Base-by-base conservation (phyloP, 2,113 vertebrate species). In the Steatornis caripensis region DNA sequence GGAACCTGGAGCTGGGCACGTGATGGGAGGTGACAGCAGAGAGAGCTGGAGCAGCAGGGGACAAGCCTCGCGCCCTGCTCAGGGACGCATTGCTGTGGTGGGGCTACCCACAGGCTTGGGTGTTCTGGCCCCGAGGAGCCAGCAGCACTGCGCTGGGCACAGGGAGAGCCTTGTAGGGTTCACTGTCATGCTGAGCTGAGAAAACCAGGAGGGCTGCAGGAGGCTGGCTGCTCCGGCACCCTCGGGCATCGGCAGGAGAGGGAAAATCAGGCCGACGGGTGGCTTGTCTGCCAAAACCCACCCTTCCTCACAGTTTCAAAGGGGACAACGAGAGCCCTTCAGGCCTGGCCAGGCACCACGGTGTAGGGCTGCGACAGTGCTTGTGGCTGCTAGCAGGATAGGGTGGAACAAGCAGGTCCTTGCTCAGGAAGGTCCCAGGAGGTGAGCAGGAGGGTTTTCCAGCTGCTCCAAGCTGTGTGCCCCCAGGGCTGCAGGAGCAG, bases 101-200 rank as follows among this genome's bases (percentile, higher is more conserved):
- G n/a, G 22, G 20, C 30, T 30, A 21, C 46, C 22, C 4, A 2
- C 4, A 4, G 74, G 12, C 62, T 27, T 78, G 53, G 26, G 23
- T 60, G 48, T 75, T n/a, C 60, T 21, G 4, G 27, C 43, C 57
- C 55, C 3, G 2, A 12, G 43, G 55, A 82, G 23, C 48, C 66
- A 34, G 22, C n/a, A 58, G 57, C 29, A 48, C 18, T 0, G 0
- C 1, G 2, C 15, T 1, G 11, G 55, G 81, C 58, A 26, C 41
- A 30, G 68, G 41, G 20, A 71, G 61, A 82, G 53, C 57, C 71
- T 30, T 75, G 84, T n/a, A 26, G 54, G 13, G 26, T 29, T 82
- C 78, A 45, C 21, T 2, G 0, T 29, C 18, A 2, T 12, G 8
- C 74, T 68, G n/a, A 79, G 48, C 82, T 72, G 57, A 49, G 75